These are phyloP conservation scores for Polyommatus iphigenia DNA, from an alignment of 2,888 invertebrate genomes.

Conservation along the genomic window DNA sequence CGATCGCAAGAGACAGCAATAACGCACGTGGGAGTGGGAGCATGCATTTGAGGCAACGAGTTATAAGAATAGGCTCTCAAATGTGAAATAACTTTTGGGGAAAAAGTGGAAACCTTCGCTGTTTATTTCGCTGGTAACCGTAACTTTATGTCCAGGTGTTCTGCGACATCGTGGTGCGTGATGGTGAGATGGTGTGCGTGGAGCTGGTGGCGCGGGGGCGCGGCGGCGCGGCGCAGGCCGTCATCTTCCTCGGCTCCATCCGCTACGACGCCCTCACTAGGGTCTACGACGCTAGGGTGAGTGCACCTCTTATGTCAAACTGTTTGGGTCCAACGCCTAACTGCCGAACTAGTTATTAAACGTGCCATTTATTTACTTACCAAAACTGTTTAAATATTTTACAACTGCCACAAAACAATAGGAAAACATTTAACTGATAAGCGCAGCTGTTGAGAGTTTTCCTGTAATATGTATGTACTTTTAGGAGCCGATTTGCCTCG, in stretches of 20 bases:
- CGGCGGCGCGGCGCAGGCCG: conserved; percentile 85
- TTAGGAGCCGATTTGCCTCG: not conserved
- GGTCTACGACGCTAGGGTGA: conserved; percentile 96
- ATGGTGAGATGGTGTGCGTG: conserved; percentile 99
- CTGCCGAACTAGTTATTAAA: too few species aligned
- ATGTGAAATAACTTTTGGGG: not conserved
- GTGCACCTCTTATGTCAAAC: conserved; percentile 45
- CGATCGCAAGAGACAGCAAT: too few species aligned
- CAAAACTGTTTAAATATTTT: too few species aligned
- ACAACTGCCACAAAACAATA: too few species aligned
- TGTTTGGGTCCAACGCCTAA: too few species aligned
- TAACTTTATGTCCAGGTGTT: conserved; percentile 82
- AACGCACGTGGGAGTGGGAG: not conserved
- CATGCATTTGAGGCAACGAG: not conserved
- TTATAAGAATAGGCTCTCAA: not conserved
- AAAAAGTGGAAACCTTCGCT: not conserved
- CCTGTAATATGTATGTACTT: not conserved
- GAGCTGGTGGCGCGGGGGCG: conserved; percentile 97
- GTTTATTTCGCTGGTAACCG: not conserved
- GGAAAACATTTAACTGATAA: too few species aligned
- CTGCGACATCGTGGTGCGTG: conserved; percentile 97
- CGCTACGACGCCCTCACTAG: conserved; percentile 98
- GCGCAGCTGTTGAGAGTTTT: not conserved
- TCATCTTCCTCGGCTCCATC: conserved; percentile 98
- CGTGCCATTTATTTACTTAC: too few species aligned